Evolutionary conservation across 2,888 invertebrate species (phyloP), one percentile per base, ranked within the genome.

Genomic region (Eupithecia tripunctaria): DNA sequence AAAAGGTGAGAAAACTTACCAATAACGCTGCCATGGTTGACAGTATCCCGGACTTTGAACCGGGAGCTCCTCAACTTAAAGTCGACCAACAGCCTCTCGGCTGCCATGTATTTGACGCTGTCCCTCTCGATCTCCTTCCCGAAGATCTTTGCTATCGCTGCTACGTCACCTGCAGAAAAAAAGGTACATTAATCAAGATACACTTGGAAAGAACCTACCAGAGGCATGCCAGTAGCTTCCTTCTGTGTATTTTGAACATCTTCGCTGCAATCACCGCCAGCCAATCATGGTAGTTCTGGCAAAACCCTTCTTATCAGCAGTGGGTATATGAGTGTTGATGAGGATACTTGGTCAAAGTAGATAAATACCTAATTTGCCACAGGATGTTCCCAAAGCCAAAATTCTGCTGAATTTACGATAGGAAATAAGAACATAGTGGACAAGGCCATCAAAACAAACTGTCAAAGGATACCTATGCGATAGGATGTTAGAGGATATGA

Each of bases 11-110:
- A 12, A 12, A 43, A 47, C 72, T 92, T 93, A 96, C 97, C 97
- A 82, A 97, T 96, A 71, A 97, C 95, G 80, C 96, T 97, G 83
- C 97, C 96, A 67, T 96, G 95, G 88, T 97, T 97, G 75, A 97
- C 95, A 10, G 96, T 95, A 81, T 97, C 97, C 76, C 95, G 91
- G 27, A 97, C 96, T 80, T 96, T 96, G 90, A 97, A 97, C 81
- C 96, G 91, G 6, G 97, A 96, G 75, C 95, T 96, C 75, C 95
- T 95, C 75, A 97, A 90, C 82, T 95, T 96, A 89, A 97, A 97
- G 88, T 97, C 97, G 0, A 97, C 95, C 27, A 95, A 86, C 82
- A 97, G 91, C 72, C 96, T 95, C 5, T 96, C 96, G 5, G 96
- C 96, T 80, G 94, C 94, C 96, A 97, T 96, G 85, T 96, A 97